These are phyloP conservation scores for Melanophora roralis DNA, from an alignment of 2,888 invertebrate species.

Conservation along the genomic window DNA sequence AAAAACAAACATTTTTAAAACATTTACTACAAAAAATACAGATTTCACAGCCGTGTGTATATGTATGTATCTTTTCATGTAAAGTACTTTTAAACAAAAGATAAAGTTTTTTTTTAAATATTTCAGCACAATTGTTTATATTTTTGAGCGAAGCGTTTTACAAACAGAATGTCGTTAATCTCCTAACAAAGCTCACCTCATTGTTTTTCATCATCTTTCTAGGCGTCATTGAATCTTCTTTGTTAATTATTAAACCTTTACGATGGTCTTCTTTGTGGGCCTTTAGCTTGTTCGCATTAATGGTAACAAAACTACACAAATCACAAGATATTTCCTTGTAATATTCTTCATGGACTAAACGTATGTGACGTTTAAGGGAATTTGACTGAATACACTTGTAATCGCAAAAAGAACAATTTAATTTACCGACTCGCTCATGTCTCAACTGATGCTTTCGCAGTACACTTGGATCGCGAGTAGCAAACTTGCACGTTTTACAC, in stretches of 20 bases:
- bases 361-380: constrained; percentile 82
- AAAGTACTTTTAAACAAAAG: no score
- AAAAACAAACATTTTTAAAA: no score
- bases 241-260: constrained; percentile 70
- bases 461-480: constrained; percentile 87
- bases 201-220: constrained; percentile 67
- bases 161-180: no score
- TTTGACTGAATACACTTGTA: constrained; percentile 84
- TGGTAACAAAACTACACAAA: constrained; percentile 72
- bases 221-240: constrained; percentile 72
- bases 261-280: constrained; percentile 73
- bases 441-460: constrained; percentile 82
- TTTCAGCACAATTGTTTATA: no score
- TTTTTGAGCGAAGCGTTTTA: no score
- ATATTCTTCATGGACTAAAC: constrained; percentile 79
- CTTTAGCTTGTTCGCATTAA: constrained; percentile 68
- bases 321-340: constrained; percentile 73
- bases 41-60: no score
- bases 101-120: no score
- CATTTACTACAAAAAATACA: no score
- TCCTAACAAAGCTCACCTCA: constrained; percentile 64
- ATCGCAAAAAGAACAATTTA: constrained; percentile 83
- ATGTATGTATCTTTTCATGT: no score
- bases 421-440: constrained; percentile 79
- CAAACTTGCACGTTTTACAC: constrained; percentile 83